Base-by-base conservation (phyloP, 2,113 vertebrate genomes). In the Pangasianodon gigas region DNA sequence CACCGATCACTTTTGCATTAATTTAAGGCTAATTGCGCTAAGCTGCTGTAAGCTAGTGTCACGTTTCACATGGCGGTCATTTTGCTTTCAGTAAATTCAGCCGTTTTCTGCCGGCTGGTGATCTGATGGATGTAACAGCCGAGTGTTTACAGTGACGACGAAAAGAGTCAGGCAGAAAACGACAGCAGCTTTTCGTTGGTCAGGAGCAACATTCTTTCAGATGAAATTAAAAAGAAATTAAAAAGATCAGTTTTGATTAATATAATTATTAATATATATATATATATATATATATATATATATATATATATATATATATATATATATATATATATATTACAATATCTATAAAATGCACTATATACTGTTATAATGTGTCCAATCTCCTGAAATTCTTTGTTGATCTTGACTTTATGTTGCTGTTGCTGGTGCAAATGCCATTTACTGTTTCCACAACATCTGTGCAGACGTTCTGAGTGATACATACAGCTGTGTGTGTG, bases 381-480 rank as follows among this genome's bases (percentile, higher is more conserved):
- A 37, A 37, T 71, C 67, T 32, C 67, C 67, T 37, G 67, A 65
- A 29, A 65, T 65, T 62, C 60, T 65, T 9, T 65, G 26, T 29
- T 65, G 14, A 75, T 75, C 37, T 24, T 44, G 41, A 75, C 67
- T 18, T 1, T 48, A 86, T 69, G 1, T 41, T 58, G 7, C 88
- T 93, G 93, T 94, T 95, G 88, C 93, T 60, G 91, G 48, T 95
- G 14, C 87, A 85, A 94, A 95, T 94, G 94, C 6, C 65, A 87
- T 75, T n/a, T 91, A 92, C 88, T 95, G 94, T 96, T 95, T 94
- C 89, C 94, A 94, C 93, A 96, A 95, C 93, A 95, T 24, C 24
- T 10, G 44, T 1, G 6, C 21, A 84, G 86, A 80, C 24, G 44
- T 48, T 6, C 3, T 19, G 80, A 87, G 69, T 87, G 81, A 54